Conservation (phyloP, 2,888 invertebrate genomes). For the Magallana nippona region DNA sequence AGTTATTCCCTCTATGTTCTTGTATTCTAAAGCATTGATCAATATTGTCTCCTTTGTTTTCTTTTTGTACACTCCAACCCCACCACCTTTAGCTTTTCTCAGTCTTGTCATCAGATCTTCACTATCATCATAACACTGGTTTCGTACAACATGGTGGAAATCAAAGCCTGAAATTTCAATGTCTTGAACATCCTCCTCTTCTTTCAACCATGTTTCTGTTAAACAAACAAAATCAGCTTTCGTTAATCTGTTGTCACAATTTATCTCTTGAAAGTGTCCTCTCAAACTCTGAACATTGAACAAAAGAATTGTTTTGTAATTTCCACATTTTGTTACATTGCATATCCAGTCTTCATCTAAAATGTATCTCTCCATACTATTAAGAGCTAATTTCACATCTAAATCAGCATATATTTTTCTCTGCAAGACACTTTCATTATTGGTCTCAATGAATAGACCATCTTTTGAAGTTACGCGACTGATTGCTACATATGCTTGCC, state of each 20-base stretch:
- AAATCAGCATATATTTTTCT: slow-evolving; percentile 32
- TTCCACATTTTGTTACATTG: not conserved
- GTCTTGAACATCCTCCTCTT: not conserved
- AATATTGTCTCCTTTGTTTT: not conserved
- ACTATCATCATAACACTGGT: slow-evolving; percentile 3
- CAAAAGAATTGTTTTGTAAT: slow-evolving; percentile 16
- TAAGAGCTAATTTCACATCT: slow-evolving; percentile 26
- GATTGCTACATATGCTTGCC: slow-evolving; percentile 50
- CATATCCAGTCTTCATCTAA: not conserved
- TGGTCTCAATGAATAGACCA: slow-evolving; percentile 39
- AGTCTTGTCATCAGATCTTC: not conserved
- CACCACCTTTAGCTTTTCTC: slow-evolving; percentile 27
- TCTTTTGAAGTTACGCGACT: slow-evolving; percentile 47
- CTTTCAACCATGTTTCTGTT: slow-evolving; percentile 32
- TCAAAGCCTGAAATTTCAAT: slow-evolving; percentile 2
- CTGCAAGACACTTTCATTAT: slow-evolving; percentile 30
- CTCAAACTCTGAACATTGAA: slow-evolving; percentile 34
- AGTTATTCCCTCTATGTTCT: slow-evolving; percentile 27
- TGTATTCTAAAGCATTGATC: not conserved
- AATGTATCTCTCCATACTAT: slow-evolving; percentile 10
- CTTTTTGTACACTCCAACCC: slow-evolving; percentile 21
- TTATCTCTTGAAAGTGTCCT: slow-evolving; percentile 10
- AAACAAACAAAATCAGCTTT: slow-evolving; percentile 32
- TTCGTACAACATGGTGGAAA: slow-evolving; percentile 13
- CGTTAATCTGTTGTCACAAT: slow-evolving; percentile 6